phyloP scores from a whole-genome alignment of 2,113 vertebrate species.

The Peromyscus leucopus region DNA sequence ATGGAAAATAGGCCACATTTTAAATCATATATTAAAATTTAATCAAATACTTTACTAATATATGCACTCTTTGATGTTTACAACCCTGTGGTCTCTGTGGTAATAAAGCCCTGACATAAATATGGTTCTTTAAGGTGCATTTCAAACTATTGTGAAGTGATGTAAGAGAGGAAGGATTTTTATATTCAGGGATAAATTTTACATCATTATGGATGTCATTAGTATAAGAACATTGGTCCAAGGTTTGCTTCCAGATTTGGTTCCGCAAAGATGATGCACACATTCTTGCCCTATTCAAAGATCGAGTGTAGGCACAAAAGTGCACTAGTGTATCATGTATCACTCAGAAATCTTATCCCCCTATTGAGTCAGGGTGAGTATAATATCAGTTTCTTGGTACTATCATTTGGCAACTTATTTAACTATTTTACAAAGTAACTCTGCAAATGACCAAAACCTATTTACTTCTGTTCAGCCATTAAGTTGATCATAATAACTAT shows the following conservation, averaged over 20 bases:
- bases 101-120: background rate
- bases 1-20: background rate
- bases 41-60: background rate
- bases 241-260: background rate
- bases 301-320: too few relatives aligned
- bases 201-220: background rate
- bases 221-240: too few relatives aligned
- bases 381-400: background rate
- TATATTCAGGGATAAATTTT: background rate
- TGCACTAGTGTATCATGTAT: rapidly evolving
- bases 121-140: background rate
- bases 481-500: background rate
- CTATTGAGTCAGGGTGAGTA: background rate
- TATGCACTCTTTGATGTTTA: rapidly evolving
- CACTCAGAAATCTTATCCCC: background rate
- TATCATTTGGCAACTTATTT: background rate
- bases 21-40: background rate
- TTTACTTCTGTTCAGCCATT: background rate
- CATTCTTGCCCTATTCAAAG: background rate
- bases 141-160: background rate
- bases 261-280: rapidly evolving
- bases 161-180: background rate
- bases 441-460: background rate
- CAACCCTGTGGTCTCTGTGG: background rate
- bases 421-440: background rate